phyloP scores from a whole-genome alignment of 2,113 vertebrate species.

The Nansenia antarctica region DNA sequence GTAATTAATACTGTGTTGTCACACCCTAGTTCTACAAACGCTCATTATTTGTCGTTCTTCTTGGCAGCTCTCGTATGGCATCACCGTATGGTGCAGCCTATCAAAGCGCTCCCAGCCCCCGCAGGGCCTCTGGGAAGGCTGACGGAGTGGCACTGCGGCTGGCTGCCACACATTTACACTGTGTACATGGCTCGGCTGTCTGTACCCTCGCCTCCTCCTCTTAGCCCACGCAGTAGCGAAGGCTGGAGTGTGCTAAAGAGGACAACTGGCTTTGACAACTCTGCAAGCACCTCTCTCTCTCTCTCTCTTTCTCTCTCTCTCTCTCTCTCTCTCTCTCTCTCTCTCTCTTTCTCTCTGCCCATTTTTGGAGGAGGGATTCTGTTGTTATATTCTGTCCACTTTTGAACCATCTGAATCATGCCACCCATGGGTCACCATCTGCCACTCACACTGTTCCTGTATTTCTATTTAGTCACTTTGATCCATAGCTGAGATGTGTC shows the following conservation, averaged over 20 bases:
- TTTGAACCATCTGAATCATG: constrained; percentile 17
- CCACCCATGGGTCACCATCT: constrained; percentile 25
- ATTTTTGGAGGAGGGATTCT: constrained; percentile 10
- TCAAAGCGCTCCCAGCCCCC: background rate
- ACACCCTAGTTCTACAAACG: background rate
- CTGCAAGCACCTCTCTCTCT: constrained; percentile 13
- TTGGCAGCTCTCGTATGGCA: background rate
- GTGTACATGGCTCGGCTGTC: background rate
- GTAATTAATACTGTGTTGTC: background rate
- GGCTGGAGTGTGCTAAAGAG: constrained; percentile 42
- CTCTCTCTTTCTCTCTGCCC: constrained; percentile 18
- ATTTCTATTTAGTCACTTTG: constrained; percentile 25
- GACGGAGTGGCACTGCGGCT: background rate
- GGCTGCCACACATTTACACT: background rate
- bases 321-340: background rate
- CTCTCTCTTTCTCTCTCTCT: background rate
- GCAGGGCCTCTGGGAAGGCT: background rate
- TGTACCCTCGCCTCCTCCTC: background rate
- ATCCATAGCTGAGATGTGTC: constrained; percentile 32
- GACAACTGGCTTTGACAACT: constrained; percentile 52
- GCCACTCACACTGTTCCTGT: constrained; percentile 31
- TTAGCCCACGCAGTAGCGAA: no score
- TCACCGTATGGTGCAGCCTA: background rate
- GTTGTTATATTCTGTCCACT: constrained; percentile 11
- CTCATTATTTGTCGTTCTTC: background rate